Evolutionary conservation across 2,113 vertebrate species (phyloP), one percentile per base, ranked within the genome.

Genomic region (Pluvialis apricaria): DNA sequence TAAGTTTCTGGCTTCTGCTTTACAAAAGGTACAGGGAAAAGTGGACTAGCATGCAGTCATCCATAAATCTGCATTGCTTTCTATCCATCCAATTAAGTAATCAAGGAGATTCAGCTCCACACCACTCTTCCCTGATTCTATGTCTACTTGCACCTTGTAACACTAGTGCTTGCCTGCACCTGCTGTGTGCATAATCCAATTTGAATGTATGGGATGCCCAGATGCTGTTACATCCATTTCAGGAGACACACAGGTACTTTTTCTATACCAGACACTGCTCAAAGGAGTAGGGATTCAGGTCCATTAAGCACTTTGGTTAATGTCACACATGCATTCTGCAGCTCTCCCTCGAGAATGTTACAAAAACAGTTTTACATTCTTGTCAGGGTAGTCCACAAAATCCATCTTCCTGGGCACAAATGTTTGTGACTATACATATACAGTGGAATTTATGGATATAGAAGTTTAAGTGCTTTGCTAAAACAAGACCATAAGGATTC

Each of bases 381-480:
- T 73, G 29, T 34, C 51, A 78, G 60, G 19, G 36, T 20, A 78
- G 54, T 71, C 64, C 79, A 78, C 45, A 92, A 78, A 92, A 36
- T 13, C 10, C 26, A 55, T 78, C 49, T 86, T 92, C 51, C 64
- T 88, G 86, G 52, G 71, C 72, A 83, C 40, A 95, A 76, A 61
- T 83, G n/a, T 64, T 96, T 93, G 73, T 87, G 51, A 76, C 40
- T 93, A 10, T 58, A 54, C 9, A 19, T 51, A 11, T 49, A 71
- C 29, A 66, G 52, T 60, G 64, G 29, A 92, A 92, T 95, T 95
- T 78, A 86, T 86, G 51, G 80, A 81, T 86, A 78, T 95, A 71
- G 57, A 90, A 44, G 54, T 93, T 49, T 71, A 90, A 95, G 68
- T 60, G 47, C 51, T 92, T 88, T 86, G 38, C n/a, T 94, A 88